Evolutionary conservation across 2,113 vertebrate species (phyloP).

Genomic region (Gymnocephalus cernua): DNA sequence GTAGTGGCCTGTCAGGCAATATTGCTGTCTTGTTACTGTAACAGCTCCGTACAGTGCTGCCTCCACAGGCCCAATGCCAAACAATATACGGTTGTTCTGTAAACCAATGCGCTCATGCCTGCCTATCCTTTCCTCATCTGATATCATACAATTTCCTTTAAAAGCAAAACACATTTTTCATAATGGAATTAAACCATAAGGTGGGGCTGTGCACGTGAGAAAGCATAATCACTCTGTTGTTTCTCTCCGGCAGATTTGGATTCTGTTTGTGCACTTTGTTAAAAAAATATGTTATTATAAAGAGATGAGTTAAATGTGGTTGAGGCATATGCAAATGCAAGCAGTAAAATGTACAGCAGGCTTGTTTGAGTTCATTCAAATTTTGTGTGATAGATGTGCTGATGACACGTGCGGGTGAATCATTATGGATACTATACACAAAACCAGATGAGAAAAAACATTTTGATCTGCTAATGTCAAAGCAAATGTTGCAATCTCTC

Average conservation of each 20-base stretch:
- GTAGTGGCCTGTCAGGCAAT: slow-evolving; percentile 48
- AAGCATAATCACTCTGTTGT: slow-evolving; percentile 4
- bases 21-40: slow-evolving; percentile 61
- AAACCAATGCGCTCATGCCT: slow-evolving; percentile 49
- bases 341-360: slow-evolving; percentile 20
- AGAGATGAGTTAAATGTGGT: not conserved
- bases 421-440: slow-evolving; percentile 17
- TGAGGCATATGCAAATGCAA: slow-evolving; percentile 5
- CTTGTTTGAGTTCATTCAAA: slow-evolving; percentile 29
- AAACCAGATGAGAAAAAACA: slow-evolving; percentile 8
- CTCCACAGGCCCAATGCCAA: slow-evolving; percentile 58
- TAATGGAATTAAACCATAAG: slow-evolving; percentile 11
- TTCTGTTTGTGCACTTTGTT: slow-evolving; percentile 16
- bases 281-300: slow-evolving; percentile 1
- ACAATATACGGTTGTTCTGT: slow-evolving; percentile 22
- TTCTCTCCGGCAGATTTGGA: slow-evolving; percentile 7
- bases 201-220: not conserved
- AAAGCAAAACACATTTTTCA: slow-evolving; percentile 40
- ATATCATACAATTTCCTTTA: slow-evolving; percentile 52
- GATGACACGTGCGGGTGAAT: slow-evolving; percentile 39
- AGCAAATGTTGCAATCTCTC: slow-evolving; percentile 32
- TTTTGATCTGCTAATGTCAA: slow-evolving; percentile 40
- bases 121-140: slow-evolving; percentile 38
- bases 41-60: slow-evolving; percentile 41
- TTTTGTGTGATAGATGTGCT: slow-evolving; percentile 1